These are phyloP conservation scores for Papilio glaucus DNA, from an alignment of 1,140 invertebrate species.

Conservation along the genomic window DNA sequence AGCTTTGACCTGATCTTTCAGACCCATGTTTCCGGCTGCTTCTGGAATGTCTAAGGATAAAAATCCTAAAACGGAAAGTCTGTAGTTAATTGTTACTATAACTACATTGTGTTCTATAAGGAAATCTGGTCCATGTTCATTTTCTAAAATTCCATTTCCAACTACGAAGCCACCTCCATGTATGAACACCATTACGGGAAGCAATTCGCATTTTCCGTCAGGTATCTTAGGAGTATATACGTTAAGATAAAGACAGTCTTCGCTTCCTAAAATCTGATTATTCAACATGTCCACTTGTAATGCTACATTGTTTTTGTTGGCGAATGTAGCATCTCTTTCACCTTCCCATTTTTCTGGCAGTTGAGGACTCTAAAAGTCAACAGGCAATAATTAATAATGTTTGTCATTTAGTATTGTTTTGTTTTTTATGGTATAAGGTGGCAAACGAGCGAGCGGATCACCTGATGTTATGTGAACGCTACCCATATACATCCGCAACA, in stretches of 20 bases:
- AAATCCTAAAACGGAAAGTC: constrained; percentile 83
- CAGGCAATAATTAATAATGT: constrained; percentile 12
- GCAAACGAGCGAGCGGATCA: too few species aligned
- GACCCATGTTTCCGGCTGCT: constrained; percentile 82
- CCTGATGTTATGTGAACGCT: too few species aligned
- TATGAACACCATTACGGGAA: constrained; percentile 89
- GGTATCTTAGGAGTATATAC: constrained; percentile 48
- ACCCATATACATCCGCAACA: too few species aligned
- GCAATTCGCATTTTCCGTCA: constrained; percentile 43
- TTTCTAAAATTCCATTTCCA: constrained; percentile 75
- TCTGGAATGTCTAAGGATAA: constrained; percentile 67
- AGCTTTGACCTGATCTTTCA: constrained; percentile 78
- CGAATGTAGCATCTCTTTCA: constrained; percentile 52
- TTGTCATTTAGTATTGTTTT: not conserved
- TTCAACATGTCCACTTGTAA: constrained; percentile 41
- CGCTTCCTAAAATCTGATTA: constrained; percentile 45
- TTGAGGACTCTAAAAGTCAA: constrained; percentile 48
- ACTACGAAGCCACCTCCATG: constrained; percentile 88
- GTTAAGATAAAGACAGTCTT: constrained; percentile 67
- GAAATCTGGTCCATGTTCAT: constrained; percentile 72
- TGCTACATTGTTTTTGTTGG: constrained; percentile 43
- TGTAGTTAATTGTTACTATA: constrained; percentile 85
- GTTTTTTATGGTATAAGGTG: too few species aligned
- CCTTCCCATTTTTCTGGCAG: constrained; percentile 51
- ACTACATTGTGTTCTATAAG: constrained; percentile 83